These are phyloP conservation scores for Monodelphis domestica DNA, from an alignment of 2,797 vertebrate species.

Conservation along the genomic window DNA sequence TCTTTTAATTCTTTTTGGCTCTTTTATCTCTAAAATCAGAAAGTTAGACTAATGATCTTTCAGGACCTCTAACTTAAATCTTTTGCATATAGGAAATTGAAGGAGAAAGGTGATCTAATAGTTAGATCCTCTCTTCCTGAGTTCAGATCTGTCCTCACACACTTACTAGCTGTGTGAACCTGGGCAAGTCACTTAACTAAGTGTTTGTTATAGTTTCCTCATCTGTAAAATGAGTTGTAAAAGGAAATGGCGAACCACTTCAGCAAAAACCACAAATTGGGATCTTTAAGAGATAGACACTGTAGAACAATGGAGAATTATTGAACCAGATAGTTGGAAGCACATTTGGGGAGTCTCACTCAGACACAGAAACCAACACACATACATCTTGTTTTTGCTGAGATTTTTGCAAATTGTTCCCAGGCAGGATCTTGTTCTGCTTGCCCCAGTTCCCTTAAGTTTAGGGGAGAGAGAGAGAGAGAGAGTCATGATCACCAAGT, in stretches of 20 bases:
- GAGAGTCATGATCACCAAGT: neutral
- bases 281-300: no score
- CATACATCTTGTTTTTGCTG: neutral
- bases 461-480: no score
- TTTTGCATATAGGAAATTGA: neutral
- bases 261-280: no score
- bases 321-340: neutral
- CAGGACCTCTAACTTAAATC: neutral
- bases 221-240: constrained; percentile 4
- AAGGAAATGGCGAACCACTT: no score
- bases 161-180: no score
- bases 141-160: no score
- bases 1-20: neutral
- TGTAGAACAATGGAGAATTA: neutral
- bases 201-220: constrained; percentile 34
- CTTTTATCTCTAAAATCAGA: neutral
- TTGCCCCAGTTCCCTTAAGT: neutral
- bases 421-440: neutral
- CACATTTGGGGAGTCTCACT: neutral
- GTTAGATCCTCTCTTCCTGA: no score
- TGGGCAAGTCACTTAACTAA: no score
- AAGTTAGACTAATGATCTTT: neutral
- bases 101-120: no score
- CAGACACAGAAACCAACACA: neutral
- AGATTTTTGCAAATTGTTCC: neutral